phyloP scores from a whole-genome alignment of 1,140 invertebrate species.

The Hyphantria cunea region DNA sequence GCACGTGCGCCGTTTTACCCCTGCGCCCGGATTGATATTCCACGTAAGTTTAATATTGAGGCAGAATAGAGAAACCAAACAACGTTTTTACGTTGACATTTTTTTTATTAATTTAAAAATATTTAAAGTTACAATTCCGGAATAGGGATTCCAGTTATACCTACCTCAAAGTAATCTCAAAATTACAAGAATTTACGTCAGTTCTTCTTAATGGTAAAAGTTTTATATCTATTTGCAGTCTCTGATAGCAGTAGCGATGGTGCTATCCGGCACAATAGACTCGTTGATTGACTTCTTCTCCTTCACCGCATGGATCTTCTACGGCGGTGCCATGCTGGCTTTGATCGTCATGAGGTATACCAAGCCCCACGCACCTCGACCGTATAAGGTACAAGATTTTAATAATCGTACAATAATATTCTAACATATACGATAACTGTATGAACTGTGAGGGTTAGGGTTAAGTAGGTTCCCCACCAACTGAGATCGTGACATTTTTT shows the following conservation, averaged over 20 bases:
- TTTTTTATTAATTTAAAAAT: too few species aligned
- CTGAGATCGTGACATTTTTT: too few species aligned
- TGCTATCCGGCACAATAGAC: constrained; percentile 93
- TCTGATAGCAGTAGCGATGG: constrained; percentile 90
- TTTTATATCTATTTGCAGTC: constrained; percentile 83
- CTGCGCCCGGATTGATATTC: constrained; percentile 97
- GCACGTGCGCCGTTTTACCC: constrained; percentile 94
- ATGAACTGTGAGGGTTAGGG: too few species aligned
- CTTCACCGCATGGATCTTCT: constrained; percentile 97
- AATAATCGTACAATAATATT: neutral
- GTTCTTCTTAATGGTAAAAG: too few species aligned
- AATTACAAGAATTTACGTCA: too few species aligned
- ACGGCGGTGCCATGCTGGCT: constrained; percentile 94
- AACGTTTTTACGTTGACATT: too few species aligned
- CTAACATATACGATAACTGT: too few species aligned
- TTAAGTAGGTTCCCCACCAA: too few species aligned
- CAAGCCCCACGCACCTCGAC: constrained; percentile 92
- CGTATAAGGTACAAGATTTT: constrained; percentile 87
- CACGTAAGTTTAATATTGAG: constrained; percentile 86
- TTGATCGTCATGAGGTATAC: constrained; percentile 94
- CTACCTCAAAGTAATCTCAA: too few species aligned
- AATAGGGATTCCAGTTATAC: too few species aligned
- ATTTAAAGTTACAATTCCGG: too few species aligned
- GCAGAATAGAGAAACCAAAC: too few species aligned
- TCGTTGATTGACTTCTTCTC: constrained; percentile 97